Base-by-base conservation (phyloP, 2,797 vertebrate genomes). In the Kryptolebias ocellatus region DNA sequence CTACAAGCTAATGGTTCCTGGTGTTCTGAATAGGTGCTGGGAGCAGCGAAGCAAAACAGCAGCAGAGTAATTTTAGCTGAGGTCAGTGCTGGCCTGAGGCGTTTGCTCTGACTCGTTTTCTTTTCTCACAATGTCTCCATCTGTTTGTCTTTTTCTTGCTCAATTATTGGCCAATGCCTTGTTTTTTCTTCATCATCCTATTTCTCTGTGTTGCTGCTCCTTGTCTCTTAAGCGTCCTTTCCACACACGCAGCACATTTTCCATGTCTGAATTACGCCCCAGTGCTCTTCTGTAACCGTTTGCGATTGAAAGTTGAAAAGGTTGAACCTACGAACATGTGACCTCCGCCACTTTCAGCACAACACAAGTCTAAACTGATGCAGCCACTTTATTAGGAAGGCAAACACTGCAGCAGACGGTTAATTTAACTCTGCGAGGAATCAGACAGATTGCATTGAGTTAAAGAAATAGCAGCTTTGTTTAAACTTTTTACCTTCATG, bases 31-130 rank as follows among this genome's bases (percentile, higher is more conserved):
- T 72, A 83, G 74, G 76, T 91, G 85, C 78, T 68, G 70, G 83
- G 76, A 65, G 78, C 82, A 87, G 70, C 4, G 31, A 74, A 74
- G 85, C 81, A 87, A 85, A 87, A 78, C 84, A 76, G 72, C 77
- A 77, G 71, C 64, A 27, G 46, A 75, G 85, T 89, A 76, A 88
- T 87, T 88, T 89, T 78, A 88, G 87, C 84, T 77, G 84, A 87
- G 89, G 90, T 91, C 90, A 85, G 79, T 78, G 68, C 67, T 81
- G 75, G 71, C 91, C 83, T 59, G 53, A 79, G 78, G 90, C 67
- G 0, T 72, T 77, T 55, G 46, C 61, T 62, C 76, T 56, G 49
- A 20, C 64, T 63, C 60, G 39, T 46, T 37, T 4, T 42, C 37
- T 42, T 66, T 20, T 39, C 49, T 11, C 18, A 37, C 29, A 34